phyloP scores from a whole-genome alignment of 1,140 invertebrate genomes.

The Drosophila albomicans region DNA sequence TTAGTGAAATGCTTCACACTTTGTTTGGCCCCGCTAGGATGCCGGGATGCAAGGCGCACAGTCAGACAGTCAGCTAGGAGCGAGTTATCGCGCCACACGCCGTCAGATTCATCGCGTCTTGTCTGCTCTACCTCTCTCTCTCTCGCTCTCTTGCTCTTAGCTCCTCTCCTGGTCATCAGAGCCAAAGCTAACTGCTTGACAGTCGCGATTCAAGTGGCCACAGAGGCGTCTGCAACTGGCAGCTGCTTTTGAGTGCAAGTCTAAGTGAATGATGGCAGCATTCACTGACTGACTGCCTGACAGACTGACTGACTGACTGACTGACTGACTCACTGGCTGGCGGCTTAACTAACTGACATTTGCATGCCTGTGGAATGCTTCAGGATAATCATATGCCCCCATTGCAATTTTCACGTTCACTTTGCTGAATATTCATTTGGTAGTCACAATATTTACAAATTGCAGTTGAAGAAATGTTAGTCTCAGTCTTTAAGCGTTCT shows the following conservation, averaged over 20 bases:
- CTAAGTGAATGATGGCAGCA: conserved; percentile 54
- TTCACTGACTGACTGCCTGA: conserved; percentile 47
- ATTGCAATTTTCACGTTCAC: neutral
- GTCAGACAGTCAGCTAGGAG: conserved; percentile 1
- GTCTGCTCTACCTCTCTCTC: conserved; percentile 1
- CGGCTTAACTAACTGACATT: conserved; percentile 47
- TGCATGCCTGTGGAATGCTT: conserved; percentile 4
- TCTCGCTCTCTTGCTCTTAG: no score
- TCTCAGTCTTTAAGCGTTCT: no score
- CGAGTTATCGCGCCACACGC: conserved; percentile 12
- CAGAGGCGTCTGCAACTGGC: conserved; percentile 21
- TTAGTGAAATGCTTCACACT: conserved; percentile 75
- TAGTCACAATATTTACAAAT: neutral
- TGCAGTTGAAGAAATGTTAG: neutral
- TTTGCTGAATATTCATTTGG: neutral
- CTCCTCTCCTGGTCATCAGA: neutral
- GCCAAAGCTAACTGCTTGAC: conserved; percentile 2
- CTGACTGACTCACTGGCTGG: conserved; percentile 28
- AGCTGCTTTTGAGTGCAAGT: conserved; percentile 42
- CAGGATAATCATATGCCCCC: neutral
- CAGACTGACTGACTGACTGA: conserved; percentile 51
- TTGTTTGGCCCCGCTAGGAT: neutral
- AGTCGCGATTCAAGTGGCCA: neutral
- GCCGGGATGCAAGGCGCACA: neutral
- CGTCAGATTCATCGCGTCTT: conserved; percentile 20